Evolutionary conservation across 1,140 invertebrate genomes (phyloP).

Genomic region (Ips nitidus): DNA sequence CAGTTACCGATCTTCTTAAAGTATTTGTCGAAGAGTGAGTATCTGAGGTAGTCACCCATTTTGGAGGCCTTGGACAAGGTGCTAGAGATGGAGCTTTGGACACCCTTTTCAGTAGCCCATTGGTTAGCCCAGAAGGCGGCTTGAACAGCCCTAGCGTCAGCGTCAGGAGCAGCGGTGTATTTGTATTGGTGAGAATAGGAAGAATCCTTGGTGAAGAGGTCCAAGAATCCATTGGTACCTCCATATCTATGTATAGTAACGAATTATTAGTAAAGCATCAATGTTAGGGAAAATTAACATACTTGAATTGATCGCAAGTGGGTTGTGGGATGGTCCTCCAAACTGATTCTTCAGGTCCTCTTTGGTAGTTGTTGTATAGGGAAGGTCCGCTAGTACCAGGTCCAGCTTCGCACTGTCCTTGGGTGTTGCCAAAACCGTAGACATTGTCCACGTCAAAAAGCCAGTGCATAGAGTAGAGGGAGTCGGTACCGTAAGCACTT

Average conservation of each 20-base stretch:
- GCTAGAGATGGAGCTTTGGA: slow-evolving; percentile 7
- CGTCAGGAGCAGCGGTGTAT: slow-evolving; percentile 37
- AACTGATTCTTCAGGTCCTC: slow-evolving; percentile 38
- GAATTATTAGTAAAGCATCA: neutral
- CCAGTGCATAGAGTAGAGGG: slow-evolving; percentile 35
- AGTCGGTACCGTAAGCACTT: slow-evolving; percentile 26
- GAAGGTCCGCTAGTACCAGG: slow-evolving; percentile 29
- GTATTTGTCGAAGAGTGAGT: slow-evolving; percentile 39
- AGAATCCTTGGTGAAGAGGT: slow-evolving; percentile 34
- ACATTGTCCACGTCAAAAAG: slow-evolving; percentile 37
- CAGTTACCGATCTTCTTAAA: slow-evolving; percentile 41
- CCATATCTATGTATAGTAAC: slow-evolving; percentile 26
- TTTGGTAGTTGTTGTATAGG: slow-evolving; percentile 38
- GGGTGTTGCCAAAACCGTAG: slow-evolving; percentile 35
- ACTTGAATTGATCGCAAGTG: slow-evolving; percentile 34
- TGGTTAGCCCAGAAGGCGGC: slow-evolving; percentile 37
- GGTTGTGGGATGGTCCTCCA: slow-evolving; percentile 40
- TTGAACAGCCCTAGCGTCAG: slow-evolving; percentile 37
- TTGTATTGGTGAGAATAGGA: slow-evolving; percentile 37
- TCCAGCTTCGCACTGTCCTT: slow-evolving; percentile 35
- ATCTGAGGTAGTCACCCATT: slow-evolving; percentile 36
- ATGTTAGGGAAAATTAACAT: slow-evolving; percentile 1
- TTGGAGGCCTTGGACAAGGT: slow-evolving; percentile 32
- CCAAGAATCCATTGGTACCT: slow-evolving; percentile 38
- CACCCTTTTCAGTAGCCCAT: slow-evolving; percentile 32